Percentiles rank a stretch among this genome's conserved stretches.
These are phyloP conservation scores for Callyntrura guangdongensis DNA, from an alignment of 2,888 invertebrate species.

Conservation along the genomic window DNA sequence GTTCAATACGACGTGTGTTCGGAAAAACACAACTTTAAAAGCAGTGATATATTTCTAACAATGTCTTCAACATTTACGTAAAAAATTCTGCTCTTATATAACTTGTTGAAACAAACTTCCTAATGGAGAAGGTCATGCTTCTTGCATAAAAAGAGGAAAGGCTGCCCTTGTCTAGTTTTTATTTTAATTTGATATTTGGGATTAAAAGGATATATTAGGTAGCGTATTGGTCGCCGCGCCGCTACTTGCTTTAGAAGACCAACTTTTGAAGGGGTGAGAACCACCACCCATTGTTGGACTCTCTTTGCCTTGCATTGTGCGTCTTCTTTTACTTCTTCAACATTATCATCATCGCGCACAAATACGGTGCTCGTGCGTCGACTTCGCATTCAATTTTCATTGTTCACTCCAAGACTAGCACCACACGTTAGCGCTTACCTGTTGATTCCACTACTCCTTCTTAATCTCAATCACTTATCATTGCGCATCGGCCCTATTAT, in stretches of 20 bases:
- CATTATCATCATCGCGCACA: not conserved
- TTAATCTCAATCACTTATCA: slow-evolving; percentile 32
- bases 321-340: slow-evolving; percentile 54
- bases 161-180: slow-evolving; percentile 82
- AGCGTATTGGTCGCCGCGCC: slow-evolving; percentile 8
- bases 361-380: slow-evolving; percentile 18
- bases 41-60: not conserved
- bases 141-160: slow-evolving; percentile 77
- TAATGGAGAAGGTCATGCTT: slow-evolving; percentile 81
- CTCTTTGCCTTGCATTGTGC: slow-evolving; percentile 65
- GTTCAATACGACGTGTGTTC: not conserved
- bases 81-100: slow-evolving; percentile 37
- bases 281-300: slow-evolving; percentile 77
- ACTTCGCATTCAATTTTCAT: slow-evolving; percentile 57
- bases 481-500: not conserved
- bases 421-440: not conserved
- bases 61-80: not conserved
- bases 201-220: slow-evolving; percentile 75
- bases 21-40: not conserved
- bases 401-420: slow-evolving; percentile 22
- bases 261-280: slow-evolving; percentile 71
- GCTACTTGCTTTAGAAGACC: slow-evolving; percentile 45
- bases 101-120: slow-evolving; percentile 71
- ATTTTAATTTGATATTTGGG: slow-evolving; percentile 80
- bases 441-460: slow-evolving; percentile 1